phyloP scores from a whole-genome alignment of 2,113 vertebrate genomes.

The Dasyornis broadbenti region DNA sequence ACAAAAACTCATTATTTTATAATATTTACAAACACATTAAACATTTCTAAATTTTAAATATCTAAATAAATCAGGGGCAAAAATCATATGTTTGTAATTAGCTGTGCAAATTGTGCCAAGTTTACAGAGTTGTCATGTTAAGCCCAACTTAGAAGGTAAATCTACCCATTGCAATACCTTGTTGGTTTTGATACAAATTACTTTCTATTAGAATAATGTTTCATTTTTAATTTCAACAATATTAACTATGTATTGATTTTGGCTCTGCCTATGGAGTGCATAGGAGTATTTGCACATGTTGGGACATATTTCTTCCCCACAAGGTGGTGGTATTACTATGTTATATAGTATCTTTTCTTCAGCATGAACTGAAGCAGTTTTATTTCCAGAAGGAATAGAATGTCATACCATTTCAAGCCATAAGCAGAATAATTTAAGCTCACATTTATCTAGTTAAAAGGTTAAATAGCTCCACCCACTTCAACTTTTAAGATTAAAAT shows the following conservation, averaged over 20 bases:
- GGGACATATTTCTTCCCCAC: slow-evolving; percentile 3
- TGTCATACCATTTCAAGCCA: not conserved
- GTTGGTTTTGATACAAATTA: not conserved
- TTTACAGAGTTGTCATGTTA: not conserved
- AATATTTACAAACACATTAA: not conserved
- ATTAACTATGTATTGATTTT: not conserved
- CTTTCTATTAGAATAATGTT: not conserved
- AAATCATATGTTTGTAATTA: not conserved
- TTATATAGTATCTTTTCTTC: not conserved
- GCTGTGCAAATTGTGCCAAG: not conserved
- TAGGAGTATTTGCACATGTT: not conserved
- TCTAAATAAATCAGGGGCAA: not conserved
- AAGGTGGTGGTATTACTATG: slow-evolving; percentile 43
- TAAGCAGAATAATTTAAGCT: not conserved
- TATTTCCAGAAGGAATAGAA: not conserved
- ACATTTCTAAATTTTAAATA: not conserved
- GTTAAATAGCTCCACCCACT: not conserved
- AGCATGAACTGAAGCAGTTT: not conserved
- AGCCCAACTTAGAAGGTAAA: not conserved
- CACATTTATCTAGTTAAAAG: not conserved
- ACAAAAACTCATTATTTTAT: not conserved
- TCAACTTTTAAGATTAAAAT: not conserved
- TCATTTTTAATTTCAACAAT: not conserved
- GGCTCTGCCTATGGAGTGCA: not conserved
- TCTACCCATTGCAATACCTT: not conserved